Conservation (phyloP, 1,140 invertebrate genomes). For the Cyclargus thomasi region DNA sequence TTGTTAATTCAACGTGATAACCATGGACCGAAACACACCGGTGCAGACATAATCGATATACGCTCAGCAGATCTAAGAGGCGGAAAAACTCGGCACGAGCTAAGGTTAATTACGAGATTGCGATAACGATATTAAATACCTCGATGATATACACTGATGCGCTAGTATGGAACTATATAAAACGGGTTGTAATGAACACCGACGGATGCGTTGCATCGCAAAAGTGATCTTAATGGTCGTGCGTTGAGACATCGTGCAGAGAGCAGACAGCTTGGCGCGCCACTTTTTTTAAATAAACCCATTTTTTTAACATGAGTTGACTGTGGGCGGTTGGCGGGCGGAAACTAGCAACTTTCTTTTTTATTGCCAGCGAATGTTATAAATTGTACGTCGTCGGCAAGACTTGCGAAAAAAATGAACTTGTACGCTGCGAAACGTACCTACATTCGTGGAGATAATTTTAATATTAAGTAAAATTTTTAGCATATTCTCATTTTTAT, state of each 20-base stretch:
- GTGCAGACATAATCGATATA: neutral
- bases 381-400: conserved; percentile 27
- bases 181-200: conserved; percentile 23
- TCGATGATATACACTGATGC: conserved; percentile 10
- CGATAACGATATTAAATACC: neutral
- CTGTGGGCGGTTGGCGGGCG: conserved; percentile 45
- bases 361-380: conserved; percentile 60
- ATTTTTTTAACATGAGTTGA: conserved; percentile 48
- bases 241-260: conserved; percentile 33
- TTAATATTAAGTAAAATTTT: neutral
- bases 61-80: neutral
- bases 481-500: neutral
- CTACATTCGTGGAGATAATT: no score
- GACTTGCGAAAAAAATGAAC: conserved; percentile 11
- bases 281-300: conserved; percentile 59
- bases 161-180: conserved; percentile 15
- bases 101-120: neutral
- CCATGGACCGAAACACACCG: neutral
- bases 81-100: conserved; percentile 1
- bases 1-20: neutral
- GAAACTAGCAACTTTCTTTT: conserved; percentile 67
- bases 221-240: conserved; percentile 29
- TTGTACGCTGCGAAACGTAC: neutral
- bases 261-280: conserved; percentile 69
- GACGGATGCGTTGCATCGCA: conserved; percentile 35